Evolutionary conservation across 2,113 vertebrate genomes (phyloP), one percentile per base, ranked within the genome.

Genomic region (Odontesthes bonariensis): DNA sequence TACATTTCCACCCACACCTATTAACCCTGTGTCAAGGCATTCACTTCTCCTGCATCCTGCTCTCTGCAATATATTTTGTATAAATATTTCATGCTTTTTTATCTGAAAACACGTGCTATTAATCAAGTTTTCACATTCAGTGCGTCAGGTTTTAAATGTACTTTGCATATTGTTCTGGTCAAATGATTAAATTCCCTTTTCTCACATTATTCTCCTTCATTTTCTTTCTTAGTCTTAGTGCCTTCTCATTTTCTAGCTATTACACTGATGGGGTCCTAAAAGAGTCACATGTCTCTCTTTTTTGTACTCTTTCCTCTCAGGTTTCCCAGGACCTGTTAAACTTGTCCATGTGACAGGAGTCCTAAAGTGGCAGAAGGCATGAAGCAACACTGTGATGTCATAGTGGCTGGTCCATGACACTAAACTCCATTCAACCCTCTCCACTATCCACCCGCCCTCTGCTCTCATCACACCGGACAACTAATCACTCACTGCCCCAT

Each of bases 401-500:
- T 88, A 89, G 94, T 94, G 94, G 91, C 90, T 91, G 90, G 87
- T 86, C 90, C 89, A 92, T 92, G 93, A 92, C 92, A 91, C 91
- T 80, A 77, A 86, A 88, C 79, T 82, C 77, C 87, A 91, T 84
- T 88, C 73, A 70, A 83, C 85, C 79, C 68, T 91, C 79, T 91
- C 91, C 83, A 91, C 91, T 57, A 85, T 75, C 83, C 91, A 92
- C 82, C 87, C 72, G n/a, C 77, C 90, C 88, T 86, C 84, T 75
- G 86, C 82, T 93, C 82, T 59, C 88, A 65, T 90, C 91, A 85
- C 69, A 73, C 85, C 56, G 69, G 84, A 88, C 83, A 85, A 87
- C 75, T 73, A 88, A 74, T 78, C 89, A 75, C 74, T 87, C 87
- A 77, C 82, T 77, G 75, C 83, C 65, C 81, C 86, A 86, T 84